A percentile compares a stretch with the other conserved stretches of the same genome.
Conservation (phyloP, 2,797 vertebrate genomes). For the Sparidentex hasta region DNA sequence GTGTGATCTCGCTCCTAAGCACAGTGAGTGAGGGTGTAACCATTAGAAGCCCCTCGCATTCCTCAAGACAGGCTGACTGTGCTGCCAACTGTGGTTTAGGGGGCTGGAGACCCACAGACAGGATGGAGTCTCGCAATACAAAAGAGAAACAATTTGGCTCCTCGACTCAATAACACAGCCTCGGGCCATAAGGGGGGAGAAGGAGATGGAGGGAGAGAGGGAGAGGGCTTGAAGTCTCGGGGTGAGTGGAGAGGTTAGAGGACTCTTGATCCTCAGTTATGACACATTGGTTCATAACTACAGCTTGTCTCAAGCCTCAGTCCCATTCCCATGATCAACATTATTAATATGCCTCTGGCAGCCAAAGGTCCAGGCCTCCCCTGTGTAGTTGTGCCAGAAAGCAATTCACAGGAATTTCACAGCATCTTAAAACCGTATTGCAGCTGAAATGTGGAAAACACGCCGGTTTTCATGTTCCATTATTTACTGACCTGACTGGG, state of each 20-base stretch:
- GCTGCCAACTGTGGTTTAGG: slow-evolving; percentile 88
- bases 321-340: slow-evolving; percentile 82
- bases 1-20: slow-evolving; percentile 72
- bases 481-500: slow-evolving; percentile 72
- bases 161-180: slow-evolving; percentile 84
- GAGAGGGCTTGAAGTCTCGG: slow-evolving; percentile 70
- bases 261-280: slow-evolving; percentile 84
- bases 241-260: slow-evolving; percentile 79
- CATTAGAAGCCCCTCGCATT: slow-evolving; percentile 85
- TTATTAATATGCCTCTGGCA: slow-evolving; percentile 81
- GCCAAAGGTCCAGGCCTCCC: slow-evolving; percentile 75
- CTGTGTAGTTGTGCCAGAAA: slow-evolving; percentile 81
- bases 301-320: slow-evolving; percentile 73
- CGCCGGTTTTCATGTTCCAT: slow-evolving; percentile 72
- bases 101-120: slow-evolving; percentile 89
- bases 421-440: slow-evolving; percentile 80
- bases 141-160: slow-evolving; percentile 89
- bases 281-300: slow-evolving; percentile 82
- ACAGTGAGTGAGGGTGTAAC: slow-evolving; percentile 82
- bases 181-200: slow-evolving; percentile 75
- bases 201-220: slow-evolving; percentile 52
- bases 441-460: slow-evolving; percentile 77
- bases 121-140: slow-evolving; percentile 89
- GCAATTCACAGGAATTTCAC: slow-evolving; percentile 80
- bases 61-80: slow-evolving; percentile 83